A percentile compares a stretch with the other conserved stretches of the same genome.
Evolutionary conservation across 2,113 vertebrate genomes (phyloP).

Genomic region (Glaucomys volans): DNA sequence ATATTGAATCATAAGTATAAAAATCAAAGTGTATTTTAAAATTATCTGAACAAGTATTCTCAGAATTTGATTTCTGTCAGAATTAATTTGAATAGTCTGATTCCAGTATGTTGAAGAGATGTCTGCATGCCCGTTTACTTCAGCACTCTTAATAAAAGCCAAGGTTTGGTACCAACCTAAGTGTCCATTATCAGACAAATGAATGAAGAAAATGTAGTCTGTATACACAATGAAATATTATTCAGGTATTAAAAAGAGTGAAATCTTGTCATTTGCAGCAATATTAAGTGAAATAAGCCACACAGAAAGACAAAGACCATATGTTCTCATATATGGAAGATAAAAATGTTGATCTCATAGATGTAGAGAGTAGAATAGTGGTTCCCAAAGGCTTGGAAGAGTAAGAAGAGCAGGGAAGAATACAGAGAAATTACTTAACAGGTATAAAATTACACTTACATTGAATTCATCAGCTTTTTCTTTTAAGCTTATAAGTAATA

Average conservation of each 20-base stretch:
- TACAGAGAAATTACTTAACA: background rate
- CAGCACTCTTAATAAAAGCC: too few species aligned
- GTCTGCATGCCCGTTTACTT: too few species aligned
- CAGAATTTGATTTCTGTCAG: background rate
- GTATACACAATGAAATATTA: too few species aligned
- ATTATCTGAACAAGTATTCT: background rate
- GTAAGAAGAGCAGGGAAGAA: background rate
- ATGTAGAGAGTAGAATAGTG: background rate
- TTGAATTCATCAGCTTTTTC: background rate
- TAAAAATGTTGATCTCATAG: too few species aligned
- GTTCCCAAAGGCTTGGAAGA: background rate
- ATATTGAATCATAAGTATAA: background rate
- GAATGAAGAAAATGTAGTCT: too few species aligned
- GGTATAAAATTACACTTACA: background rate
- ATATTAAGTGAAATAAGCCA: too few species aligned
- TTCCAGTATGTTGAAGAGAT: background rate
- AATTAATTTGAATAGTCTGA: background rate
- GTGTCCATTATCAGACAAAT: too few species aligned
- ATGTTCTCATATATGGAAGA: too few species aligned
- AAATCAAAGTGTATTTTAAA: slow-evolving; percentile 24
- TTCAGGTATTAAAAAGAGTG: too few species aligned
- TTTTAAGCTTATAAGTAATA: too few species aligned
- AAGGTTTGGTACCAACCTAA: too few species aligned
- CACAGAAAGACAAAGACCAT: background rate
- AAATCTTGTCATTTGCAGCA: too few species aligned